Percentiles rank a stretch among this genome's conserved stretches.
These are phyloP conservation scores for Adelphocoris suturalis DNA, from an alignment of 2,888 invertebrate genomes.

Conservation along the genomic window DNA sequence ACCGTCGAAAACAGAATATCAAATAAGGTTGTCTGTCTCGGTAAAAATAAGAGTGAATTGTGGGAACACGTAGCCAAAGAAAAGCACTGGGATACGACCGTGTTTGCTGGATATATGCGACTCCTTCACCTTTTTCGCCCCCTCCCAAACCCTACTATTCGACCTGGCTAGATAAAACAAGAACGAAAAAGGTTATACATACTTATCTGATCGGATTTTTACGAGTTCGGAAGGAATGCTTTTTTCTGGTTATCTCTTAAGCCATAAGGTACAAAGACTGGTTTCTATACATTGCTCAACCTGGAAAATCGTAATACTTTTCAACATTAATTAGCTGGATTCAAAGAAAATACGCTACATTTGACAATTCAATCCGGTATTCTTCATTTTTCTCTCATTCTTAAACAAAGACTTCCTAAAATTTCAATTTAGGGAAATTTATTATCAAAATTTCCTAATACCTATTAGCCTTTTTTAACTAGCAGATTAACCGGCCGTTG, in stretches of 20 bases:
- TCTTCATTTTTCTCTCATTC: no score
- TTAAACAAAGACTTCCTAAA: no score
- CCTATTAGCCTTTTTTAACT: no score
- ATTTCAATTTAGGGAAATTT: no score
- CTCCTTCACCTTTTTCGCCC: background rate
- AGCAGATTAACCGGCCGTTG: no score
- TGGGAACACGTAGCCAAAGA: background rate
- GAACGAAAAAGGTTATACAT: background rate
- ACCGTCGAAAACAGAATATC: background rate
- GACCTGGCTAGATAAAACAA: background rate
- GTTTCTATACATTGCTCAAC: no score
- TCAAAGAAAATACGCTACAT: no score
- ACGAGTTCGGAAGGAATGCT: background rate
- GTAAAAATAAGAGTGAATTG: slow-evolving; percentile 1
- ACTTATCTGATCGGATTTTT: slow-evolving; percentile 25
- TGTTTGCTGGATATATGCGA: background rate
- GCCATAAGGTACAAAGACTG: no score
- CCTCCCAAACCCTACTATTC: background rate
- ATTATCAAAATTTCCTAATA: no score
- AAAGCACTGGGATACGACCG: background rate
- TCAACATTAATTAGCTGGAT: no score
- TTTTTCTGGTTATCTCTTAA: background rate
- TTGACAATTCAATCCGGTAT: no score
- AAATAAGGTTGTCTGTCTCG: background rate
- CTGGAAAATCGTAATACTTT: no score